Base-by-base conservation (phyloP, 2,113 vertebrate species). In the Pelmatolapia mariae region DNA sequence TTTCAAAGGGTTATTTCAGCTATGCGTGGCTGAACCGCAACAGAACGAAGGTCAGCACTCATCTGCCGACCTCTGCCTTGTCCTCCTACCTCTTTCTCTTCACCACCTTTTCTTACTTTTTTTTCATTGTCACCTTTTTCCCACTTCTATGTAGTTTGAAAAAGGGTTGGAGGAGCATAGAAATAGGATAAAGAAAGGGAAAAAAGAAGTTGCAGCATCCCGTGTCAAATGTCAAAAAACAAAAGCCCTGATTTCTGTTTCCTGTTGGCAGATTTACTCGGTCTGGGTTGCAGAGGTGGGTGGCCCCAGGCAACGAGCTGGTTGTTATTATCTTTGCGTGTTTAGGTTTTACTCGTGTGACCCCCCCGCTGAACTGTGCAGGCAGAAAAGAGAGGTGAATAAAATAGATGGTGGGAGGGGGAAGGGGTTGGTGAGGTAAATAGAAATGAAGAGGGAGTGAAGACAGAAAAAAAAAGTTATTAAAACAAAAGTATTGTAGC, bases 401-500 rank as follows among this genome's bases (percentile, higher is more conserved):
- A 83, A 61, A 92, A 87, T 73, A 84, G 86, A 93, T 87, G 73
- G 73, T 19, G 47, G 15, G n/a, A 59, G 12, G 6, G 26, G 5
- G 29, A 59, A 6, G 5, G 31, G 22, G 43, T 56, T 63, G 54
- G 81, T 33, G 83, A 61, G 71, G 88, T 86, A 87, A 93, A 93
- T 85, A 92, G 90, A 93, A 82, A 57, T 6, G 54, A 68, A 87
- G 82, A 73, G 78, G 82, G 68, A 52, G 53, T 80, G 57, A 61
- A 86, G 82, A 68, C 71, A 29, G 71, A 47, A 59, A 56, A 85
- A 85, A 87, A 85, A 90, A 92, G 89, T 96, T 95, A 95, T 95
- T 86, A 94, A 95, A 96, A 96, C 94, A 96, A 90, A 90, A 93
- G 94, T 93, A 89, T 91, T 94, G 93, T 79, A 96, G 94, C 95